Base-by-base conservation (phyloP, 2,888 invertebrate species). In the Helleia helle region DNA sequence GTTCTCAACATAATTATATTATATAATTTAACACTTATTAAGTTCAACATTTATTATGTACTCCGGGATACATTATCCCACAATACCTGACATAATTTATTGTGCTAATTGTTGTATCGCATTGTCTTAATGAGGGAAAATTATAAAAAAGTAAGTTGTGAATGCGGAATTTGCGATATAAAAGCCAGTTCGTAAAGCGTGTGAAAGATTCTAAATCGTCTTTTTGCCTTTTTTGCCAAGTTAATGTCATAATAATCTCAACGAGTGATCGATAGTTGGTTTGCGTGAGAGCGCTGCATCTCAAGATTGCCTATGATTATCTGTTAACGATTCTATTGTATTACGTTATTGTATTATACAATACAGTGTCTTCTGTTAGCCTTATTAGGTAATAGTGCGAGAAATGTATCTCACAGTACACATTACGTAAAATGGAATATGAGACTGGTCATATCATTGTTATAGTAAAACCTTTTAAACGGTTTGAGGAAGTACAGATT, bases 181-280 rank as follows among this genome's bases (percentile, higher is more conserved):
- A n/a, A n/a, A n/a, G n/a, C n/a, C n/a, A 30, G 36, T 36, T 36
- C 27, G 36, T 31, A 40, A 40, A 5, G 9, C 22, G 36, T 41
- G 25, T 43, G 36, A 43, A 40, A 30, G 37, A n/a, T 36, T 37
- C 17, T 40, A 40, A 37, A 40, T 40, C 37, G 40, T 40, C 30
- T 43, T 43, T 30, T 3, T 18, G 31, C 7, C 12, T 44, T 47
- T 43, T 42, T 46, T 40, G 40, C 38, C 43, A 36, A 45, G 38
- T 41, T 34, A 46, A 46, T 46, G 43, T 30, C 39, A 46, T 43
- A 48, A 46, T 43, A 34, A 34, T 34, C 34, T 34, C 18, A 6
- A 36, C 29, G 40, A 42, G 46, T 58, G 55, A 59, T 56, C 49
- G 54, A 55, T 53, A 50, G 54, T 43, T 30, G 12, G 49, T 46